Conservation (phyloP, 2,888 invertebrate species). For the Mythimna ferrago region DNA sequence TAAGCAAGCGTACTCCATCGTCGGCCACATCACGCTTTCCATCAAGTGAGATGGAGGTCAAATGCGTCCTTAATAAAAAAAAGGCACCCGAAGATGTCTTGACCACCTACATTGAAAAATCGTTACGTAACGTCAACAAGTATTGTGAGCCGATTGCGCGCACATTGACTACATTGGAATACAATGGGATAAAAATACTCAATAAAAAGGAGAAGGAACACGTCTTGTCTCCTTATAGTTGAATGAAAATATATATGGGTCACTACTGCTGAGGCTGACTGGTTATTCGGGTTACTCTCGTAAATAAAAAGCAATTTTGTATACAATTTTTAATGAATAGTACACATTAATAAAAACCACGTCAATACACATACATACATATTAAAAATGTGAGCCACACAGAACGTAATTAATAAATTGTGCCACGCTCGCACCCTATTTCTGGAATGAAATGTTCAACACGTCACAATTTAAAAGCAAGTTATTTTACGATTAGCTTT, state of each 20-base stretch:
- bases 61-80: no score
- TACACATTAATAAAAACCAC: constrained; percentile 87
- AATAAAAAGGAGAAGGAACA: constrained; percentile 1
- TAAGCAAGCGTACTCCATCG: no score
- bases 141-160: background rate
- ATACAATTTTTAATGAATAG: constrained; percentile 83
- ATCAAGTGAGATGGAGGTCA: no score
- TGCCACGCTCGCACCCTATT: constrained; percentile 72
- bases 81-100: background rate
- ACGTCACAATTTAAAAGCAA: background rate
- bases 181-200: constrained; percentile 16
- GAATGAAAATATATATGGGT: background rate
- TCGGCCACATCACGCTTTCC: no score
- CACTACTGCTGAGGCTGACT: background rate
- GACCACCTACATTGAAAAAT: background rate
- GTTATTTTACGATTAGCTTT: background rate
- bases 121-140: constrained; percentile 13
- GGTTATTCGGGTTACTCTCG: background rate
- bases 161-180: constrained; percentile 18
- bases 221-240: background rate
- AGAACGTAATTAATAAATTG: constrained; percentile 68
- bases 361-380: constrained; percentile 85
- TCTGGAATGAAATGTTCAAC: constrained; percentile 19
- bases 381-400: constrained; percentile 82
- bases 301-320: constrained; percentile 69